phyloP scores from a whole-genome alignment of 2,888 invertebrate species.

The Phytoseiulus persimilis region DNA sequence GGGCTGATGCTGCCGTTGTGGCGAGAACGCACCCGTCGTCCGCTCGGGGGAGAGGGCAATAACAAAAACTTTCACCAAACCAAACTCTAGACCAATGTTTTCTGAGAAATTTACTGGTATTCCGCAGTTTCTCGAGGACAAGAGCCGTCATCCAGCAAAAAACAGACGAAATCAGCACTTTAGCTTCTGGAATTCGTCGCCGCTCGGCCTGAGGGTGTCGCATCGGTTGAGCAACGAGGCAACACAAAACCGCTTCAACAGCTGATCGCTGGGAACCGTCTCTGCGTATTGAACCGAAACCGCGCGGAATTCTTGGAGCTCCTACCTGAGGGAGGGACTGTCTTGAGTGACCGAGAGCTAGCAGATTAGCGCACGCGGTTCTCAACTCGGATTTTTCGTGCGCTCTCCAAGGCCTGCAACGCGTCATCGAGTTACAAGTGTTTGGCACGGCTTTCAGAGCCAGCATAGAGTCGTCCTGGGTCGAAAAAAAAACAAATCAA shows the following conservation, averaged over 20 bases:
- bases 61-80: not conserved
- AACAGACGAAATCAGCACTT: not conserved
- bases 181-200: not conserved
- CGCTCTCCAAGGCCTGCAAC: not conserved
- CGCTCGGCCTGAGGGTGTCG: not conserved
- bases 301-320: not conserved
- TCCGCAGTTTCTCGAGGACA: not conserved
- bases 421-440: conserved; percentile 5
- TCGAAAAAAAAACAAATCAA: not conserved
- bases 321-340: not conserved
- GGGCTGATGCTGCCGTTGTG: not conserved
- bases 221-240: not conserved
- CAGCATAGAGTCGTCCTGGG: not conserved
- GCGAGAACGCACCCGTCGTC: not conserved
- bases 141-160: no score
- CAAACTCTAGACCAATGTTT: not conserved
- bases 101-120: not conserved
- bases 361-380: not conserved
- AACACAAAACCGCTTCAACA: not conserved
- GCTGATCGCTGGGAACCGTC: not conserved
- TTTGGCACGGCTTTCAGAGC: not conserved
- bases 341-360: not conserved
- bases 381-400: not conserved
- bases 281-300: not conserved
- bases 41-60: not conserved